Conservation (phyloP, 2,113 vertebrate species). For the Gracilinanus agilis region DNA sequence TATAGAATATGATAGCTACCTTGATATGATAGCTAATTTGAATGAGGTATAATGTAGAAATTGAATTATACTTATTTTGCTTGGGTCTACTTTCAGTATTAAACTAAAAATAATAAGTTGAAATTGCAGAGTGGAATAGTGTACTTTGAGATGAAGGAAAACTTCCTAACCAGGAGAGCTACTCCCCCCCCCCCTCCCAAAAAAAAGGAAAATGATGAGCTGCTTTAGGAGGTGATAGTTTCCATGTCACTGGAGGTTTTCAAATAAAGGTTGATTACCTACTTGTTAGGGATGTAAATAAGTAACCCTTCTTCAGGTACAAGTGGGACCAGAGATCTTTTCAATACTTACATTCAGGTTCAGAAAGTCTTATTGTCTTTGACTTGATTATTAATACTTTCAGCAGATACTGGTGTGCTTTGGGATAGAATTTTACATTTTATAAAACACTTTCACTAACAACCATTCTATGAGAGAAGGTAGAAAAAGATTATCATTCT, state of each 20-base stretch:
- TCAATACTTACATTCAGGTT: background rate
- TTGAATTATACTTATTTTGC: background rate
- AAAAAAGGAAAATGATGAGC: background rate
- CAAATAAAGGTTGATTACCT: background rate
- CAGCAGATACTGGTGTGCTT: background rate
- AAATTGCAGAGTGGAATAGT: background rate
- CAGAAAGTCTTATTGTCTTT: background rate
- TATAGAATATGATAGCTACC: no score
- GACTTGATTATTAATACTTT: background rate
- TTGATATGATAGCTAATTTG: background rate
- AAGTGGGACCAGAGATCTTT: background rate
- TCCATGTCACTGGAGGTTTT: background rate
- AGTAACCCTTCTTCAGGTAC: background rate
- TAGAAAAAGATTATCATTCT: background rate
- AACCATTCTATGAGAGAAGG: background rate
- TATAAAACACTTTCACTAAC: background rate
- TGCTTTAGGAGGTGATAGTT: background rate
- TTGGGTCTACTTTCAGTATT: background rate
- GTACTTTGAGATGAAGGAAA: background rate
- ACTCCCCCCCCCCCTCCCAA: background rate
- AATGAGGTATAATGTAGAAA: background rate
- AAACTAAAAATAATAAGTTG: background rate
- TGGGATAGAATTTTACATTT: background rate
- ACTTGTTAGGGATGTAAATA: background rate
- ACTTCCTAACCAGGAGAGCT: background rate